phyloP scores from a whole-genome alignment of 2,113 vertebrate species.

The Marcusenius ussheri region DNA sequence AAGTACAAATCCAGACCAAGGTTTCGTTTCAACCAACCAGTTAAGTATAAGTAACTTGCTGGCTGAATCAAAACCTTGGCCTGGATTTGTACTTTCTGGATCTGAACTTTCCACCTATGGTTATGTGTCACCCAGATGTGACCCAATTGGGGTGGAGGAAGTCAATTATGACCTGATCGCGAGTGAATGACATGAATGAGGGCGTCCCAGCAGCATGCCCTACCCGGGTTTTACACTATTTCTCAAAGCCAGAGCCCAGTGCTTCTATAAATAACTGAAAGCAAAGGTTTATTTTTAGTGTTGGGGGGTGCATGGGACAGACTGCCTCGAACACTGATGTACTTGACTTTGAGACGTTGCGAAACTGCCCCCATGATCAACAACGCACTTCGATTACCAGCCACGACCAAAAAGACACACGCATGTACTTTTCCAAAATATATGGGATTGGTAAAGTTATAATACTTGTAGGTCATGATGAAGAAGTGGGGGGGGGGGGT shows the following conservation, averaged over 20 bases:
- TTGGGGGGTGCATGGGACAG: not conserved
- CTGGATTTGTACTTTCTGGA: too few relatives aligned
- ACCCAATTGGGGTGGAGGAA: not conserved
- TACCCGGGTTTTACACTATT: not conserved
- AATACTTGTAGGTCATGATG: not conserved
- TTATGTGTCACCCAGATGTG: not conserved
- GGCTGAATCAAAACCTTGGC: too few relatives aligned
- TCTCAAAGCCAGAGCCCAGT: not conserved
- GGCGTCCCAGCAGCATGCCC: not conserved
- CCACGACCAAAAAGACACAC: not conserved
- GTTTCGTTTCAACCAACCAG: too few relatives aligned
- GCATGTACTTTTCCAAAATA: not conserved
- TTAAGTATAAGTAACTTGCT: too few relatives aligned
- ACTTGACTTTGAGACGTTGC: not conserved
- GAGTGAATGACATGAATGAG: not conserved
- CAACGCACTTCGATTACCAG: not conserved
- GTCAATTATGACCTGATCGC: not conserved
- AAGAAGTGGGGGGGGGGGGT: not conserved
- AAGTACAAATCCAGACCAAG: too few relatives aligned
- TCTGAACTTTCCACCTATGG: not conserved
- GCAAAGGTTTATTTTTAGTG: conserved; percentile 8
- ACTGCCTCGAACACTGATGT: not conserved
- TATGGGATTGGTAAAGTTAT: not conserved
- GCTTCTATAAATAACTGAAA: conserved; percentile 20
- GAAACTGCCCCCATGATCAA: not conserved